Percentiles rank a stretch among this genome's conserved stretches.
phyloP scores from a whole-genome alignment of 2,797 vertebrate species.

The Lepus oiostolus region DNA sequence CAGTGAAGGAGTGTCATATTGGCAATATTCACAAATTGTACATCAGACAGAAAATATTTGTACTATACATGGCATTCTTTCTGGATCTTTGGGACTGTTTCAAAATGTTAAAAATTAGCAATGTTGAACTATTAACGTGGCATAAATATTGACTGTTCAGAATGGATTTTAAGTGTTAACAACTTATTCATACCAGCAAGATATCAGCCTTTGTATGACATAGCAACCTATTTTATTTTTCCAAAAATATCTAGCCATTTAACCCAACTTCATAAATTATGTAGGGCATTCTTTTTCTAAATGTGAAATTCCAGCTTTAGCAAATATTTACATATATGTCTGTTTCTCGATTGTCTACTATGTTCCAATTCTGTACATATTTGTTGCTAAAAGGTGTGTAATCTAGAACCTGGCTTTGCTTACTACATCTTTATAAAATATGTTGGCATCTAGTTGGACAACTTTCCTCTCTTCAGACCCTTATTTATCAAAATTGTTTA shows the following conservation, averaged over 20 bases:
- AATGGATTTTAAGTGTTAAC: neutral
- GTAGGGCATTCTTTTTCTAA: neutral
- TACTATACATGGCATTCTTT: neutral
- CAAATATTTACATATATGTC: neutral
- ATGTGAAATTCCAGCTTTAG: neutral
- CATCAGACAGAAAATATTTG: neutral
- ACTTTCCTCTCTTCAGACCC: neutral
- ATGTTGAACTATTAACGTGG: neutral
- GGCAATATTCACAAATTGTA: neutral
- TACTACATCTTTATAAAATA: neutral
- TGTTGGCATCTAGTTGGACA: neutral
- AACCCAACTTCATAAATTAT: neutral
- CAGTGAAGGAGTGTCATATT: neutral
- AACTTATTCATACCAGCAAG: neutral
- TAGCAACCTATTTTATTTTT: neutral
- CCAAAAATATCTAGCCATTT: neutral
- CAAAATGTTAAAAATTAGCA: neutral
- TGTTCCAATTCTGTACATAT: neutral
- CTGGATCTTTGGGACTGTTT: neutral
- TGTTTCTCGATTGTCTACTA: neutral
- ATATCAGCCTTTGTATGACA: neutral
- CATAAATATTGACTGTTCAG: neutral
- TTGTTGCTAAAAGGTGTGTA: neutral
- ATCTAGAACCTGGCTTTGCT: neutral
- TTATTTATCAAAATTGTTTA: neutral